Base-by-base conservation (phyloP, 2,888 invertebrate genomes). In the Marronus borbonicus region DNA sequence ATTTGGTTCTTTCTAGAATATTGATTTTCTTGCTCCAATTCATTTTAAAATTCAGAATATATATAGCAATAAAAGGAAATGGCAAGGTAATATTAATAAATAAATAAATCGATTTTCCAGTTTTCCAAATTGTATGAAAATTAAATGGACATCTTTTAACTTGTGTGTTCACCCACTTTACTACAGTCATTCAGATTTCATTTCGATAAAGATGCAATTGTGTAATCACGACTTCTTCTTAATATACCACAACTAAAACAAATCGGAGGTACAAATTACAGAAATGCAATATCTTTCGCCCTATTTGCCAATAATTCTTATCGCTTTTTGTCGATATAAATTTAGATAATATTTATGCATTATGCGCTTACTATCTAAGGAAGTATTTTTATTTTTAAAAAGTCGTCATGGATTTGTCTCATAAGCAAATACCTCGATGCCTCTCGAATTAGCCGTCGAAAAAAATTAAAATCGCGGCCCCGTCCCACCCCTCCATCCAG, bases 251-350 rank as follows among this genome's bases (percentile, higher is more conserved):
- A 44, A 44, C 8, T 44, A 12, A 44, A 44, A 12, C 12, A 44
- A 44, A 44, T 12, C 12, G 44, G 12, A 44, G 44, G 44, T 12
- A 12, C 7, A 36, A 36, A 36, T 36, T 36, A 36, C 31, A 64
- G 31, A 31, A 64, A 31, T n/a, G 36, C 28, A 65, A 8, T 39
- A 39, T 39, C 36, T 36, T 65, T 65, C 65, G 39, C 17, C 28
- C 39, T 31, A 85, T 86, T 44, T 44, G 44, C 44, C 85, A 85
- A 86, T 88, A 88, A 88, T 88, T 88, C 88, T 88, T 88, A 84
- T 87, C 31, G 5, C 31, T 36, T 44, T 44, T 44, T 44, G 8
- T 44, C 44, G 44, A 44, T 44, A 44, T 44, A 12, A 44, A 10
- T 44, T 36, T 39, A 65, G 7, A 39, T 65, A n/a, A 36, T 44